These are phyloP conservation scores for Pterocles gutturalis DNA, from an alignment of 2,113 vertebrate genomes.

Conservation along the genomic window DNA sequence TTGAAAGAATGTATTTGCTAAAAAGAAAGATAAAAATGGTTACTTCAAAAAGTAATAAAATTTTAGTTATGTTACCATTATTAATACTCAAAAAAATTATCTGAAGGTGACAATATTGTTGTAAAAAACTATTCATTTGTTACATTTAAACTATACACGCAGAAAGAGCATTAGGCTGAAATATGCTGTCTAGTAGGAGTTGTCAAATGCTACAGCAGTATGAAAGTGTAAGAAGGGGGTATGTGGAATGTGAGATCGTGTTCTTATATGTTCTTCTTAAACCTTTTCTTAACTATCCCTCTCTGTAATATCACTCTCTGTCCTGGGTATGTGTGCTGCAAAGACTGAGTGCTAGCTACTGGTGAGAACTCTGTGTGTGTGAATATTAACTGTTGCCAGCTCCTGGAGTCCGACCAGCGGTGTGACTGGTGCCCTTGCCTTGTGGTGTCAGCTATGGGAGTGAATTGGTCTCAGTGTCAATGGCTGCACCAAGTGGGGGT, in stretches of 20 bases:
- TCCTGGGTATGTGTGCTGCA: not conserved
- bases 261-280: not conserved
- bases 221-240: not conserved
- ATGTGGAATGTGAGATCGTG: not conserved
- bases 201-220: not conserved
- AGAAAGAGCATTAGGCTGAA: not conserved
- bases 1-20: not conserved
- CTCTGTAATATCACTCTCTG: no score
- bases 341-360: not conserved
- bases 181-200: not conserved
- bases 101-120: not conserved
- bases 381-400: fast-evolving
- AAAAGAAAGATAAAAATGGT: not conserved
- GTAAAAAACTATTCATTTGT: not conserved
- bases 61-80: not conserved
- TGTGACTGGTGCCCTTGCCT: not conserved
- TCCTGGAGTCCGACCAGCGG: fast-evolving
- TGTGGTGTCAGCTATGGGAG: fast-evolving
- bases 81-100: not conserved
- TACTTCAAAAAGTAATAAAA: not conserved
- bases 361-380: not conserved
- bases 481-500: not conserved
- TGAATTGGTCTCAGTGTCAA: not conserved
- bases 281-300: not conserved
- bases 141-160: not conserved